These are phyloP conservation scores for Dysmachus trigonus DNA, from an alignment of 2,888 invertebrate genomes.

Conservation along the genomic window DNA sequence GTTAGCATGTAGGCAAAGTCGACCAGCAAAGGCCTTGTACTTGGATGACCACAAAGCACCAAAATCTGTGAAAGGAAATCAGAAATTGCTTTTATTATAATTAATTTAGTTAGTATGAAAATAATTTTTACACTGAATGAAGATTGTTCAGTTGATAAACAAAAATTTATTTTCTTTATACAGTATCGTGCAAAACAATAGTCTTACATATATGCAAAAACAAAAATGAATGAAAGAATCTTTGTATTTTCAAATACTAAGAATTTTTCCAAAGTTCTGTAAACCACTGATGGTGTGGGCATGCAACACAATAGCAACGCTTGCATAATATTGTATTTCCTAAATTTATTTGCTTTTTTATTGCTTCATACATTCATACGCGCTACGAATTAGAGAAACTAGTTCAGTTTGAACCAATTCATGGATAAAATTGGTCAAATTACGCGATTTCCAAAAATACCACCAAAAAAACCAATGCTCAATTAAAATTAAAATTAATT, in stretches of 20 bases:
- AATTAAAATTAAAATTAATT: constrained; percentile 15
- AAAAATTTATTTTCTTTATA: not conserved
- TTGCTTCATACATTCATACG: too few species aligned
- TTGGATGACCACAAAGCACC: constrained; percentile 89
- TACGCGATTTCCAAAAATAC: not conserved
- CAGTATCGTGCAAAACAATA: not conserved
- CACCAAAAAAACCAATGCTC: not conserved
- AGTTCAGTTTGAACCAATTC: not conserved
- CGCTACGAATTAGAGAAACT: not conserved
- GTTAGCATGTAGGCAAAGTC: constrained; percentile 93
- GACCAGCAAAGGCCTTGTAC: constrained; percentile 85
- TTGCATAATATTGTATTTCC: too few species aligned
- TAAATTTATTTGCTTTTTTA: too few species aligned
- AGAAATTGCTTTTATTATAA: not conserved
- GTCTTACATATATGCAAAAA: not conserved
- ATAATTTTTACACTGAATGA: not conserved
- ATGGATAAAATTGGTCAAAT: not conserved
- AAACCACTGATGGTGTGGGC: too few species aligned
- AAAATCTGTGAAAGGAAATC: constrained; percentile 71
- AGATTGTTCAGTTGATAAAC: not conserved
- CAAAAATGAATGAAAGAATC: not conserved
- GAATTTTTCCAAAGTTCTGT: too few species aligned
- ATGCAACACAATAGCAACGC: too few species aligned
- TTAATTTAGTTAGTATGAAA: too few species aligned
- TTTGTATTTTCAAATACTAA: not conserved